Conservation (phyloP, 2,888 invertebrate species). For the Anoplius nigerrimus region DNA sequence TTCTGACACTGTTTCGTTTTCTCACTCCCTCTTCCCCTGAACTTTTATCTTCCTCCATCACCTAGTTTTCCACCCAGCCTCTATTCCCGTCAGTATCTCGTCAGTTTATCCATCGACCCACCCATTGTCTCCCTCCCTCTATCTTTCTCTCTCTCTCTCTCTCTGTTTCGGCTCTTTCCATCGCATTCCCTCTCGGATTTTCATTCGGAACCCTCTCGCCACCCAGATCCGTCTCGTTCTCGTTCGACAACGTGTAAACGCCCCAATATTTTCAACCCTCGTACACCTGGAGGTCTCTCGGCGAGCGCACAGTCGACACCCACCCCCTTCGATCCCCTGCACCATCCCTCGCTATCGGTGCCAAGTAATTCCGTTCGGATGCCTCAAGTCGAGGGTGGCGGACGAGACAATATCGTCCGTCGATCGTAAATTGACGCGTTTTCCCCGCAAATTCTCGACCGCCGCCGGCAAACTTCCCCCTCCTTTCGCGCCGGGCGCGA, state of each 20-base stretch:
- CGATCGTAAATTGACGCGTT: conserved; percentile 2
- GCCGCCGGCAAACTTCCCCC: too few relatives aligned
- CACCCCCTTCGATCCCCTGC: neutral
- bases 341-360: neutral
- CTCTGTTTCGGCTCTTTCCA: neutral
- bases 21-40: too few relatives aligned
- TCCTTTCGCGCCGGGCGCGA: too few relatives aligned
- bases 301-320: too few relatives aligned
- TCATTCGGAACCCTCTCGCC: neutral
- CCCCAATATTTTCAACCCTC: too few relatives aligned
- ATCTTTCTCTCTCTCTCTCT: neutral
- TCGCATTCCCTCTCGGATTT: neutral
- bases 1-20: too few relatives aligned
- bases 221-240: too few relatives aligned
- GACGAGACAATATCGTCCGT: neutral
- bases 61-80: too few relatives aligned
- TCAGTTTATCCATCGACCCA: neutral
- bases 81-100: neutral
- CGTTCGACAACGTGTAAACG: too few relatives aligned
- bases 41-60: too few relatives aligned
- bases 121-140: neutral
- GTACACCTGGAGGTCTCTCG: too few relatives aligned
- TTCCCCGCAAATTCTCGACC: neutral
- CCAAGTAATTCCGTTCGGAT: neutral
- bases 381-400: neutral